phyloP scores from a whole-genome alignment of 2,888 invertebrate species.

The Theristus sp. region DNA sequence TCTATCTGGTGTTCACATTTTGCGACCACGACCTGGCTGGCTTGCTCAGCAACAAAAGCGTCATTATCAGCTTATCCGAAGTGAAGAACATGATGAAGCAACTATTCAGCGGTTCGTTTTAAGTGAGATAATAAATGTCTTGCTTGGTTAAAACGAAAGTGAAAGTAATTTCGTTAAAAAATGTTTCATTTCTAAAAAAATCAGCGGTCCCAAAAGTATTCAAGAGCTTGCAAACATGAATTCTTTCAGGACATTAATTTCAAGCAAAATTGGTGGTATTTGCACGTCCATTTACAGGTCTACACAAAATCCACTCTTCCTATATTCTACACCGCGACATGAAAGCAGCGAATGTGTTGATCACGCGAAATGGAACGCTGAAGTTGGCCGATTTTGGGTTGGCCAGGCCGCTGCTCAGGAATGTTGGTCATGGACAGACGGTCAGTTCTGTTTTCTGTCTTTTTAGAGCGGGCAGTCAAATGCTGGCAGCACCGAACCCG shows the following conservation, averaged over 20 bases:
- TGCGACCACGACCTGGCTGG: slow-evolving; percentile 97
- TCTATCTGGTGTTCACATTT: slow-evolving; percentile 91
- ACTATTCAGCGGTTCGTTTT: slow-evolving; percentile 48
- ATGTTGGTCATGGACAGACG: background rate
- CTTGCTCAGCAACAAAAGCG: slow-evolving; percentile 73
- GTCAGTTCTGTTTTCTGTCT: no score
- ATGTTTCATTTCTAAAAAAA: no score
- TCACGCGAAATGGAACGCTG: slow-evolving; percentile 77
- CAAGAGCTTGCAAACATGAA: no score
- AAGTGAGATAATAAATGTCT: no score
- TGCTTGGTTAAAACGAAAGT: no score
- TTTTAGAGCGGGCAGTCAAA: no score
- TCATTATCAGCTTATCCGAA: slow-evolving; percentile 85
- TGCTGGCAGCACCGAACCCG: no score
- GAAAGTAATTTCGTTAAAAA: no score
- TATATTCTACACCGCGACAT: slow-evolving; percentile 75
- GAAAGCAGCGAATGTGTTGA: slow-evolving; percentile 95
- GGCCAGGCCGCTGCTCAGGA: slow-evolving; percentile 58
- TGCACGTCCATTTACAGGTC: slow-evolving; percentile 15
- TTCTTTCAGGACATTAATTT: no score
- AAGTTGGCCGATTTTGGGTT: slow-evolving; percentile 95
- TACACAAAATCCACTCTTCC: slow-evolving; percentile 89
- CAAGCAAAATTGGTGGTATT: no score
- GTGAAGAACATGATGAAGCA: slow-evolving; percentile 85
- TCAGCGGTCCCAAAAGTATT: no score